Evolutionary conservation across 2,888 invertebrate species (phyloP).

Genomic region (Sinopyrophorus schimmeli): DNA sequence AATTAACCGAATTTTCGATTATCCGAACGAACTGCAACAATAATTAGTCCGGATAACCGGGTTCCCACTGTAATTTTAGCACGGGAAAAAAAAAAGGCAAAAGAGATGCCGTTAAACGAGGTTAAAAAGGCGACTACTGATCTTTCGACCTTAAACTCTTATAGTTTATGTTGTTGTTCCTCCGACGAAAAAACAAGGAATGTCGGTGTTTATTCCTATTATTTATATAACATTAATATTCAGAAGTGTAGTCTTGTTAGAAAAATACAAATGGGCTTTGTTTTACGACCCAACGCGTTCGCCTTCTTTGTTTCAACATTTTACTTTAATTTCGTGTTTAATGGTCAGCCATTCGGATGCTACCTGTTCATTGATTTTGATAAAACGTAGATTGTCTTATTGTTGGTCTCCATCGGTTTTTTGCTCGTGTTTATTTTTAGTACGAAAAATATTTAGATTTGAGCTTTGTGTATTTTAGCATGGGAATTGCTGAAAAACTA

Average conservation of each 20-base stretch:
- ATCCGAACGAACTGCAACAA: too few species aligned
- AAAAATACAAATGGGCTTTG: slow-evolving; percentile 15
- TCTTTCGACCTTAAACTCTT: slow-evolving; percentile 17
- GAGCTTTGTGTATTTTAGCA: too few species aligned
- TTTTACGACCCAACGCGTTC: slow-evolving; percentile 10
- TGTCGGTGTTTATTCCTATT: slow-evolving; percentile 16
- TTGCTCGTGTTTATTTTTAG: too few species aligned
- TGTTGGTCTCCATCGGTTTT: too few species aligned
- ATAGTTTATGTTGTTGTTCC: slow-evolving; percentile 22
- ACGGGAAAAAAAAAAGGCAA: slow-evolving; percentile 1
- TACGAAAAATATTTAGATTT: too few species aligned
- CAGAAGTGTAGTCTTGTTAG: slow-evolving; percentile 14
- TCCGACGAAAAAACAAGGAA: slow-evolving; percentile 11
- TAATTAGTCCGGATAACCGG: too few species aligned
- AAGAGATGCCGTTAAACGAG: slow-evolving; percentile 4
- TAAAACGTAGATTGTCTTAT: too few species aligned
- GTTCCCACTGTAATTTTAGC: too few species aligned
- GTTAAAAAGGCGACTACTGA: slow-evolving; percentile 12
- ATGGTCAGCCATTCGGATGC: too few species aligned
- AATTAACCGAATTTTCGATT: too few species aligned
- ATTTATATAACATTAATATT: slow-evolving; percentile 21
- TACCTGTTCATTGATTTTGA: too few species aligned
- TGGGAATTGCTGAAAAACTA: too few species aligned
- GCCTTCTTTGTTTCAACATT: slow-evolving; percentile 13
- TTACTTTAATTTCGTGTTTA: slow-evolving; percentile 14